These are phyloP conservation scores for Halocynthia aurantium DNA, from an alignment of 23 tunicate genomes.

Conservation along the genomic window DNA sequence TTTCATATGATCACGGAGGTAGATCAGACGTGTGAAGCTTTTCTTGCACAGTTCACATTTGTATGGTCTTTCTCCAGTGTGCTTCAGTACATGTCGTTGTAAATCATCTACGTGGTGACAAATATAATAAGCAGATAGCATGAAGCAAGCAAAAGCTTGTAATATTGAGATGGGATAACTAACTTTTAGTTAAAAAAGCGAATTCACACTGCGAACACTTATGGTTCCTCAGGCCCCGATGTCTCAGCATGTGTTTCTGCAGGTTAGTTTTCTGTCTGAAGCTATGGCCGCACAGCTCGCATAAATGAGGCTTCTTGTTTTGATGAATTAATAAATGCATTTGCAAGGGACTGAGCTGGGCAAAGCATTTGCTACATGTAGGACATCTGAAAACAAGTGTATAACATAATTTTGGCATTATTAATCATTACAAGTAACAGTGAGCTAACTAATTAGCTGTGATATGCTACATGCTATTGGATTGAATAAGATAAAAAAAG, in stretches of 20 bases:
- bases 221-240: constrained; percentile 15
- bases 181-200: constrained; percentile 23
- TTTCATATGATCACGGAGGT: constrained; percentile 46
- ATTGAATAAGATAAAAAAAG: too few relatives aligned
- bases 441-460: too few relatives aligned
- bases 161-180: neutral
- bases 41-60: constrained; percentile 38
- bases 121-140: neutral
- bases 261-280: constrained; percentile 67
- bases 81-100: constrained; percentile 32
- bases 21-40: constrained; percentile 36
- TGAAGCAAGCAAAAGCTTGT: neutral
- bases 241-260: constrained; percentile 42
- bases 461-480: too few relatives aligned
- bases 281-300: constrained; percentile 56
- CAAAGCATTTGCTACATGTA: constrained; percentile 37
- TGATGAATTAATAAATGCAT: constrained; percentile 44
- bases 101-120: constrained; percentile 34
- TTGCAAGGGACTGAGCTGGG: constrained; percentile 44
- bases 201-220: constrained; percentile 28
- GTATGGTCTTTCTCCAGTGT: constrained; percentile 35
- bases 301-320: constrained; percentile 42
- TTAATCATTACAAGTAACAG: too few relatives aligned
- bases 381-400: constrained; percentile 18
- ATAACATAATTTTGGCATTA: too few relatives aligned